phyloP scores from a whole-genome alignment of 2,888 invertebrate species.

The Dryadula phaetusa region DNA sequence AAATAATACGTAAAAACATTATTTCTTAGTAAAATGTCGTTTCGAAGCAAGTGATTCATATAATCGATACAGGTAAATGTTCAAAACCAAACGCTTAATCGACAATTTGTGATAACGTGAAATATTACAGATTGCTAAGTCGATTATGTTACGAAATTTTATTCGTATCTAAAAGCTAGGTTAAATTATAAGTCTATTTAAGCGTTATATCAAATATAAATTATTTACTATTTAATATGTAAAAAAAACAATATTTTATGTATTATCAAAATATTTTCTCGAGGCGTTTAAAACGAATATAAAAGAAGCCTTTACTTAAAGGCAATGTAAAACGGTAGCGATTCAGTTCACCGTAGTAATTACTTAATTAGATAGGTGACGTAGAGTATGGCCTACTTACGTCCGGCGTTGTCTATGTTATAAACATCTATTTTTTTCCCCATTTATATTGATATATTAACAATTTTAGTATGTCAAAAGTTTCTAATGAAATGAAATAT shows the following conservation, averaged over 20 bases:
- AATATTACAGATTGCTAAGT: slow-evolving; percentile 13
- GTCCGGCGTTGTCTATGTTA: neutral
- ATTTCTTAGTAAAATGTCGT: slow-evolving; percentile 1
- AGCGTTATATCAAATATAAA: neutral
- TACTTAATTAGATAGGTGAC: slow-evolving; percentile 30
- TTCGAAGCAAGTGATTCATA: neutral
- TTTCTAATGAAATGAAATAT: neutral
- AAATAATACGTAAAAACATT: neutral
- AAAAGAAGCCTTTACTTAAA: slow-evolving; percentile 6
- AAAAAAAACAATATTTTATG: too few species aligned
- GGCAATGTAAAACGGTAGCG: slow-evolving; percentile 3
- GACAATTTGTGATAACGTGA: slow-evolving; percentile 5
- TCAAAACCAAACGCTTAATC: slow-evolving; percentile 1
- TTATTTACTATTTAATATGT: too few species aligned
- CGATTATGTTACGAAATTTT: slow-evolving; percentile 8
- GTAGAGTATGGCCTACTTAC: slow-evolving; percentile 17
- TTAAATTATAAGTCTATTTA: neutral
- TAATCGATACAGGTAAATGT: slow-evolving; percentile 1
- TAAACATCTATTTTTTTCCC: neutral
- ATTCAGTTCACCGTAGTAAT: slow-evolving; percentile 23
- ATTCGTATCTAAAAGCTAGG: neutral
- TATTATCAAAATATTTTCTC: neutral
- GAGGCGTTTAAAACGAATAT: neutral
- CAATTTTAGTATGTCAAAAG: too few species aligned
- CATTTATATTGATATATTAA: neutral